A percentile compares a stretch with the other conserved stretches of the same genome.
Evolutionary conservation across 2,797 vertebrate species (phyloP).

Genomic region (Arremon brunneinucha): DNA sequence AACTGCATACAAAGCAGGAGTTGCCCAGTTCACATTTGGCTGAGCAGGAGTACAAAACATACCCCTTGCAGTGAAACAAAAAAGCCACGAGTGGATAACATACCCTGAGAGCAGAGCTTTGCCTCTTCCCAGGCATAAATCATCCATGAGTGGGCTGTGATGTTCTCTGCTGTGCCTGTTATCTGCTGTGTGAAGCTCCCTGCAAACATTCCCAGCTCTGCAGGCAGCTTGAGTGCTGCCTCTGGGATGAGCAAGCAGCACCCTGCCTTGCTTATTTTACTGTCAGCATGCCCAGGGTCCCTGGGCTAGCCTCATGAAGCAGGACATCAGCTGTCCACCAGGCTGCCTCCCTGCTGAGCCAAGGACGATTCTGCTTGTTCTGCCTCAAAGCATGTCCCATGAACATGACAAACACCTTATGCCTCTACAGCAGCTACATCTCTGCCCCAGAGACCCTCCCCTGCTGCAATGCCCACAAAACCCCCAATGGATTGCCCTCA

Average conservation of each 20-base stretch:
- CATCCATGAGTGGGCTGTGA: background rate
- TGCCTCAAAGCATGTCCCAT: background rate
- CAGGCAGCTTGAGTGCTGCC: background rate
- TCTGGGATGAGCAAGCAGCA: background rate
- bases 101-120: background rate
- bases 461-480: background rate
- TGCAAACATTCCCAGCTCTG: background rate
- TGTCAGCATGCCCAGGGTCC: background rate
- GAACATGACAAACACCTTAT: background rate
- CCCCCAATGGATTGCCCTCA: background rate
- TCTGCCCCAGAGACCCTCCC: background rate
- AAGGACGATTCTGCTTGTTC: background rate
- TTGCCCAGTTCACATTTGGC: background rate
- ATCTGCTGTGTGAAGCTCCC: background rate
- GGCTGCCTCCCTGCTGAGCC: background rate
- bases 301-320: background rate
- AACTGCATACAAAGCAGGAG: background rate
- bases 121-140: background rate
- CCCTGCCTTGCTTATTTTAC: background rate
- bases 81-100: accelerated
- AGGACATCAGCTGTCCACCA: background rate
- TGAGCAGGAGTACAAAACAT: background rate
- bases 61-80: background rate
- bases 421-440: background rate
- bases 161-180: background rate